Evolutionary conservation across 1,140 invertebrate species (phyloP), one percentile per base, ranked within the genome.

Genomic region (Temnothorax longispinosus): DNA sequence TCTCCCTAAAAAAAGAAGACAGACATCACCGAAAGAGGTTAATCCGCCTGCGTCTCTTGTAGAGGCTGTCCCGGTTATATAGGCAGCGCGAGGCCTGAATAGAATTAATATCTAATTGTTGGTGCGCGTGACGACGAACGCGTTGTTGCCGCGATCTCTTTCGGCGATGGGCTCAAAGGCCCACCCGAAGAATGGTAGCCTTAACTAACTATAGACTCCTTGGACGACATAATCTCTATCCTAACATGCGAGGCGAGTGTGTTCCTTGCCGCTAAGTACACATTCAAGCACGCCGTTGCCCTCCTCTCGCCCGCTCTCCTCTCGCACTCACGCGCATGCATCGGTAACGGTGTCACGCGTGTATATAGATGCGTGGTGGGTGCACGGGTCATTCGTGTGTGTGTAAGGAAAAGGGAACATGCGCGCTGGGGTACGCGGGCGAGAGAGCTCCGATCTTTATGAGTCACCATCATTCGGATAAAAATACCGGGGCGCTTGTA

Each of bases 131-230:
- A 88, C 65, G 65, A 52, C 47, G 67, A 82, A 18, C 41, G 62
- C 74, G 74, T 77, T 77, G 77, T 77, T 54, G n/a, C 41, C 69
- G 71, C 44, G 71, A 84, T 60, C 69, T 88, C 85, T 85, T 89
- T 90, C 85, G 85, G 84, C 86, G 18, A n/a, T 82, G 21, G 77
- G 35, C 54, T 89, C 44, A 91, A 91, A 89, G 80, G 58, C 52
- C 74, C 56, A 67, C 44, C 88, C 85, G 88, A 92, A 93, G 86
- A 93, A 93, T 92, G 81, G 91, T 90, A 90, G 85, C 88, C 92
- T 91, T 93, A 93, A 93, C 91, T 93, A 93, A 93, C 92, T 92
- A 92, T 92, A 93, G 91, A 93, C 92, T 92, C 80, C 91, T 91
- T 88, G 84, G 90, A 91, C 88, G 91, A 92, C 90, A 92, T 93